Evolutionary conservation across 2,113 vertebrate genomes (phyloP).

Genomic region (Paraplagusia blochii): DNA sequence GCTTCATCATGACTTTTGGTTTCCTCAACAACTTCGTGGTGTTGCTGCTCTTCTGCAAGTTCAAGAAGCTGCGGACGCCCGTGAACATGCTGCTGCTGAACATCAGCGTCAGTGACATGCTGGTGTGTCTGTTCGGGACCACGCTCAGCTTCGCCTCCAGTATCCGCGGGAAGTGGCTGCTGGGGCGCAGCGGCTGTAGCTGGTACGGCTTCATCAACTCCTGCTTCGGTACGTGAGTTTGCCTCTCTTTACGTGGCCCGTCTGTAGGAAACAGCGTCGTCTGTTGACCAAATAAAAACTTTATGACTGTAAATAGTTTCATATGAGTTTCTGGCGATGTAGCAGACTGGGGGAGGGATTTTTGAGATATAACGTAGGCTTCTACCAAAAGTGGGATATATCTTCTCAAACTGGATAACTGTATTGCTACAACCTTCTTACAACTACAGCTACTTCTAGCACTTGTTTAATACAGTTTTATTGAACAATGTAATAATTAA

Average conservation of each 20-base stretch:
- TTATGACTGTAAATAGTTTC: no score
- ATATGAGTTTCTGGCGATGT: no score
- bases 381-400: no score
- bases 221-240: constrained; percentile 81
- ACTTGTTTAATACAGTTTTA: no score
- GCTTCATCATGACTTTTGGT: constrained; percentile 85
- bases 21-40: constrained; percentile 86
- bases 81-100: constrained; percentile 89
- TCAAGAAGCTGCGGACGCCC: constrained; percentile 84
- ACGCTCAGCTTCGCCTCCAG: constrained; percentile 87
- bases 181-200: constrained; percentile 80
- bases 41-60: constrained; percentile 85
- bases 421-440: no score
- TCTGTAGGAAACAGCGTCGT: no score
- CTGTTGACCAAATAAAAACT: no score
- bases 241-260: not conserved
- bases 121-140: constrained; percentile 86
- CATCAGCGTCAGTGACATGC: constrained; percentile 88
- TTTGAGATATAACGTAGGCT: no score
- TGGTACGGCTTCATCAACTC: constrained; percentile 94
- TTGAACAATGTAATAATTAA: no score
- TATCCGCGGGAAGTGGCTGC: constrained; percentile 81
- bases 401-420: no score
- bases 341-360: no score
- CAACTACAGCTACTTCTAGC: no score